phyloP scores from a whole-genome alignment of 1,140 invertebrate genomes.

The Macrobrachium rosenbergii region DNA sequence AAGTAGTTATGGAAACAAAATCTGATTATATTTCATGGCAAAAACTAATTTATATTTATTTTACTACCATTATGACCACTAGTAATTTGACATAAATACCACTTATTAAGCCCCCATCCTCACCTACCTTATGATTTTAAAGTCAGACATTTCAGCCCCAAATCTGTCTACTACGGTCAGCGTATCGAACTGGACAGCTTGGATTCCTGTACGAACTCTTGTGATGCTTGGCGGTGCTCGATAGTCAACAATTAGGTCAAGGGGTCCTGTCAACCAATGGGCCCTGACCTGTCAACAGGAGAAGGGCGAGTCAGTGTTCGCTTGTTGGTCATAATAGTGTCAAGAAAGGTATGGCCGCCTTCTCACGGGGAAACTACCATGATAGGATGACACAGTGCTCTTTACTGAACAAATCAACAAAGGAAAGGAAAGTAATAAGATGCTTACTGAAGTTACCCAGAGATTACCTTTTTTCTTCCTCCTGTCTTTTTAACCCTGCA shows the following conservation, averaged over 20 bases:
- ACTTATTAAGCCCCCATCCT: neutral
- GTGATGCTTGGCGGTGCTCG: conserved; percentile 41
- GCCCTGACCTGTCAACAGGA: conserved; percentile 46
- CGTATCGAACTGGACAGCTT: conserved; percentile 62
- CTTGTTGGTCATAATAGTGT: neutral
- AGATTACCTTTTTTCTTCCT: neutral
- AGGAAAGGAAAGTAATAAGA: too few relatives aligned
- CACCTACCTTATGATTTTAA: conserved; percentile 53
- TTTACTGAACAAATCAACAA: too few relatives aligned
- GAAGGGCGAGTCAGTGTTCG: neutral
- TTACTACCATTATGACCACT: too few relatives aligned
- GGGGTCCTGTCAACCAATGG: conserved; percentile 60
- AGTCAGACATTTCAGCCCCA: conserved; percentile 64
- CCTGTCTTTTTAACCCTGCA: too few relatives aligned
- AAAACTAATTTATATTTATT: too few relatives aligned
- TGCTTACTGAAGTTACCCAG: too few relatives aligned
- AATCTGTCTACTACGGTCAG: conserved; percentile 59
- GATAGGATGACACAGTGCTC: too few relatives aligned
- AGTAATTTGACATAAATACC: too few relatives aligned
- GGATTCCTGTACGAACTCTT: conserved; percentile 50
- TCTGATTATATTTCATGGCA: too few relatives aligned
- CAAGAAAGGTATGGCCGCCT: too few relatives aligned
- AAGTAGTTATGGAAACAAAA: too few relatives aligned
- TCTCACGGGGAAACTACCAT: too few relatives aligned
- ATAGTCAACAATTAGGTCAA: conserved; percentile 64